A percentile compares a stretch with the other conserved stretches of the same genome.
These are phyloP conservation scores for Danio albolineatus DNA, from an alignment of 2,797 vertebrate genomes.

Conservation along the genomic window DNA sequence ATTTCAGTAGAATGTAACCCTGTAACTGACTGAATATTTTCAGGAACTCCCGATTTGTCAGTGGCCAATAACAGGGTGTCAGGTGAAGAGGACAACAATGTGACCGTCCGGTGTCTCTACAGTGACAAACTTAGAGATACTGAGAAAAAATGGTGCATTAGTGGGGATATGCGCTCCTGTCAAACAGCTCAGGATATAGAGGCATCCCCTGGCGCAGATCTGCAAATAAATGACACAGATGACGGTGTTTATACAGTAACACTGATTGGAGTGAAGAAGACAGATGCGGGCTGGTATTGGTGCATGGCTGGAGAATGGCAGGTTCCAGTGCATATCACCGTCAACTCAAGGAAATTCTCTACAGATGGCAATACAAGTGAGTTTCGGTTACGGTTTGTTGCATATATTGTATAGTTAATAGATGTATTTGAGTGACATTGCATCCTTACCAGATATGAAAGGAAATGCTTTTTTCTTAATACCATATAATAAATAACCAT, in stretches of 20 bases:
- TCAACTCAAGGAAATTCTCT: not conserved
- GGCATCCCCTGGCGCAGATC: not conserved
- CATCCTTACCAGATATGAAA: not conserved
- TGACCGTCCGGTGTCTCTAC: slow-evolving; percentile 42
- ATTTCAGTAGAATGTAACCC: too few species aligned
- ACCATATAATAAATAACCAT: too few species aligned
- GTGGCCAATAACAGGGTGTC: slow-evolving; percentile 32
- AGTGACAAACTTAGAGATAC: slow-evolving; percentile 15
- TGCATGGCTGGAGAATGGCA: slow-evolving; percentile 46
- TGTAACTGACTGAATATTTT: not conserved
- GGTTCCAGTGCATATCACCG: slow-evolving; percentile 41
- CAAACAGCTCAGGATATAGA: slow-evolving; percentile 26
- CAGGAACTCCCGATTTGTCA: slow-evolving; percentile 50
- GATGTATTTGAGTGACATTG: not conserved
- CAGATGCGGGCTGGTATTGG: slow-evolving; percentile 53
- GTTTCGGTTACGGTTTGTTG: not conserved
- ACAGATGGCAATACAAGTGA: slow-evolving; percentile 33
- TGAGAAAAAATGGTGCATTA: slow-evolving; percentile 52
- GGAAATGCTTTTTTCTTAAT: too few species aligned
- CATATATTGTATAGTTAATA: too few species aligned
- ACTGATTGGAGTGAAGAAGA: slow-evolving; percentile 12
- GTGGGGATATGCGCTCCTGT: slow-evolving; percentile 49
- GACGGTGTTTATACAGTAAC: slow-evolving; percentile 35
- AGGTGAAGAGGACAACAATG: slow-evolving; percentile 26
- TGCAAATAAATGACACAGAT: slow-evolving; percentile 35